Conservation (phyloP, 1,140 invertebrate species). For the Lordiphosa stackelbergi region DNA sequence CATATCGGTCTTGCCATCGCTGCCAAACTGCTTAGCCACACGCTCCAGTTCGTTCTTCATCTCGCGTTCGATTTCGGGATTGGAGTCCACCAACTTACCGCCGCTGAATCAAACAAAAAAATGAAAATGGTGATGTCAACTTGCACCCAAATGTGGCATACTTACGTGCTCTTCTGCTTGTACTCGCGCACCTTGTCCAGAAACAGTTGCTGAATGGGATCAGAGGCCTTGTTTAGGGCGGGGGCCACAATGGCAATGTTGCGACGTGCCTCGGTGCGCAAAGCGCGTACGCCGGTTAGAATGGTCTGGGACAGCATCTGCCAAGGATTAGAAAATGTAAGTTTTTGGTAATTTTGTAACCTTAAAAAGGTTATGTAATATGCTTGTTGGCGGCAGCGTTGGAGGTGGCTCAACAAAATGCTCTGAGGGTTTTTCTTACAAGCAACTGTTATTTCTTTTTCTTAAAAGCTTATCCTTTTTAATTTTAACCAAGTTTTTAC, state of each 20-base stretch:
- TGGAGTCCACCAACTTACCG: constrained; percentile 89
- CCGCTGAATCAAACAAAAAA: constrained; percentile 79
- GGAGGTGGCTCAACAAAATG: too few species aligned
- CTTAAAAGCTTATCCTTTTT: neutral
- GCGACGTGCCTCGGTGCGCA: constrained; percentile 76
- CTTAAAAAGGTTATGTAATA: constrained; percentile 76
- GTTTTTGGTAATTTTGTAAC: constrained; percentile 43
- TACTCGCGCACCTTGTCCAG: constrained; percentile 95
- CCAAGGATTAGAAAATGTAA: constrained; percentile 32
- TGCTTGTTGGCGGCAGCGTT: constrained; percentile 7
- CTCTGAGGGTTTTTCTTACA: accelerated
- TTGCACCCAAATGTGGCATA: neutral
- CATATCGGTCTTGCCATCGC: constrained; percentile 87
- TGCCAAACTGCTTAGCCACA: constrained; percentile 87
- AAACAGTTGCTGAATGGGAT: constrained; percentile 96
- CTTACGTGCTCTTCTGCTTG: constrained; percentile 78
- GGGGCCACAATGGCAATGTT: constrained; percentile 84
- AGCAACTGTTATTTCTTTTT: too few species aligned
- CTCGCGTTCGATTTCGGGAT: constrained; percentile 86
- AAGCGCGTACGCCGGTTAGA: constrained; percentile 57
- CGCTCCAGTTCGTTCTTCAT: constrained; percentile 88
- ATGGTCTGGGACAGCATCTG: constrained; percentile 76
- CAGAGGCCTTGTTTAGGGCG: constrained; percentile 84
- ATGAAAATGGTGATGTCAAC: neutral
- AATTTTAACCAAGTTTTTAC: constrained; percentile 24